phyloP scores from a whole-genome alignment of 2,797 vertebrate genomes.

The Phrynocephalus forsythii region DNA sequence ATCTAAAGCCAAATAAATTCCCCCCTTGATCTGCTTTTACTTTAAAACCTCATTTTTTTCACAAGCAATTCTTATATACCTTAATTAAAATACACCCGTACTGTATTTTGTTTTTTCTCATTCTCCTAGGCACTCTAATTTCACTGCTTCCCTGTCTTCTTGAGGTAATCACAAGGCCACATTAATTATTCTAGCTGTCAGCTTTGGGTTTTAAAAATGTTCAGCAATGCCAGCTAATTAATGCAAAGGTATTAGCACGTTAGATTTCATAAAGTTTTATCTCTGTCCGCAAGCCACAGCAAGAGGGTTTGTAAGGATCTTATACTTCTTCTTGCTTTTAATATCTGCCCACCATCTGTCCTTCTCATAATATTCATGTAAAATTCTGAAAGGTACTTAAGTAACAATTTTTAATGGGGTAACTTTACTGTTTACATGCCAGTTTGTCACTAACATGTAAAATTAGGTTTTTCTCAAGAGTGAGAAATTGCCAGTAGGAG shows the following conservation, averaged over 20 bases:
- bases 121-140: slow-evolving; percentile 13
- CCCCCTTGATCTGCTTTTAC: not conserved
- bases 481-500: no score
- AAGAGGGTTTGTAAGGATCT: slow-evolving; percentile 52
- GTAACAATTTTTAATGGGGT: slow-evolving; percentile 26
- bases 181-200: slow-evolving; percentile 66
- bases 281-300: slow-evolving; percentile 60
- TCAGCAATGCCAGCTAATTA: slow-evolving; percentile 66
- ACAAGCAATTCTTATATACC: slow-evolving; percentile 6
- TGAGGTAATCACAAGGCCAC: slow-evolving; percentile 65
- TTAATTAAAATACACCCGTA: not conserved
- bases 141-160: slow-evolving; percentile 44
- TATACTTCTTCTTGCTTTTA: slow-evolving; percentile 1
- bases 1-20: slow-evolving; percentile 28
- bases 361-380: slow-evolving; percentile 46
- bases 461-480: not conserved
- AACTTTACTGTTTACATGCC: not conserved
- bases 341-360: slow-evolving; percentile 38
- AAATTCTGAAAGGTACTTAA: slow-evolving; percentile 5
- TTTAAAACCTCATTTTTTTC: not conserved
- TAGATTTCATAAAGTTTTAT: slow-evolving; percentile 71
- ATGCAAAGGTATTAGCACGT: slow-evolving; percentile 73
- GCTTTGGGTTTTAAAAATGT: slow-evolving; percentile 64
- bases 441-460: not conserved
- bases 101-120: not conserved